Base-by-base conservation (phyloP, 1,140 invertebrate genomes). In the Diachasma alloeum region DNA sequence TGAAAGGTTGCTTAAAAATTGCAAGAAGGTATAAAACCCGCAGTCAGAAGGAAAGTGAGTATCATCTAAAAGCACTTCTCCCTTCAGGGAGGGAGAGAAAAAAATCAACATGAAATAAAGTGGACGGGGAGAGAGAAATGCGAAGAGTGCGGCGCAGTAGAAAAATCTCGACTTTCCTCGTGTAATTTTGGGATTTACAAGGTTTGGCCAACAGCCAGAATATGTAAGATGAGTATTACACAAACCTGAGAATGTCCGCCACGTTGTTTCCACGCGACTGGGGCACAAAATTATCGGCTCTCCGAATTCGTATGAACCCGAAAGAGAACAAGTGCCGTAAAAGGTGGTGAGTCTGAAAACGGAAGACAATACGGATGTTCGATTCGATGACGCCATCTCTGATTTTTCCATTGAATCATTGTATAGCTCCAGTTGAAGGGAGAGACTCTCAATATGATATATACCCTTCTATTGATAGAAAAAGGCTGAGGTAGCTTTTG, bases 281-380 rank as follows among this genome's bases (percentile, higher is more conserved):
- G 81, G 79, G 80, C 81, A 81, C 79, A 79, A 77, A 85, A 86
- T 86, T 84, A 86, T 85, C 82, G 81, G 42, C 79, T 81, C 81
- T 71, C 46, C 26, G 39, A 17, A 46, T 36, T 24, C 36, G n/a
- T 17, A 53, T 24, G 15, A 31, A 44, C 56, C 10, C 67, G 9
- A 13, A 22, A 24, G 48, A 39, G 59, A 74, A 22, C 36, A 56
- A 63, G 24, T n/a, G 36, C 3, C 36, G 17, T 19, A 22, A 39
- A 74, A 46, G 46, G 37, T 56, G 17, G 37, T 19, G 37, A 53
- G 53, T 26, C 31, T 19, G 9, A 26, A 73, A 63, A 72, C 48
- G n/a, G 19, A 56, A 22, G 48, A 17, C 48, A n/a, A n/a, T n/a
- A 19, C 19, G 19, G 48, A 56, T 56, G 48, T 56, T 63, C 24